phyloP scores from a whole-genome alignment of 2,113 vertebrate species.

The Pedionomus torquatus region DNA sequence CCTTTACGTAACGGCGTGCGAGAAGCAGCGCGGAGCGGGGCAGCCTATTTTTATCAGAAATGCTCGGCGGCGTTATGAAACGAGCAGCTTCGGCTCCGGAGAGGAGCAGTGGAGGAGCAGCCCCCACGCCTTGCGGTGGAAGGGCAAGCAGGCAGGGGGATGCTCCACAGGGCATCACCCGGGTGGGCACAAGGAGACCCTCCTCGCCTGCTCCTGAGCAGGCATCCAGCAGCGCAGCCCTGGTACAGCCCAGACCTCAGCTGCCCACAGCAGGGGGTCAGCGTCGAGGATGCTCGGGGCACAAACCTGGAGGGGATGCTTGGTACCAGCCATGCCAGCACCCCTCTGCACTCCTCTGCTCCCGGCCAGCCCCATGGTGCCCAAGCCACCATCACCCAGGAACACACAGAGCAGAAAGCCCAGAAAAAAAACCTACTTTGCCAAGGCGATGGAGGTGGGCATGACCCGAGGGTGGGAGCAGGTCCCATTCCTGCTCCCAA shows the following conservation, averaged over 20 bases:
- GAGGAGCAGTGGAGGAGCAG: background rate
- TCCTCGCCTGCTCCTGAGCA: rapidly evolving
- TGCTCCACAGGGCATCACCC: rapidly evolving
- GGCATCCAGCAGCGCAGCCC: background rate
- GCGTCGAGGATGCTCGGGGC: rapidly evolving
- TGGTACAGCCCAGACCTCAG: rapidly evolving
- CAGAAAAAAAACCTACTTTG: background rate
- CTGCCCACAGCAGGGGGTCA: background rate
- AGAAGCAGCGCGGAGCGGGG: background rate
- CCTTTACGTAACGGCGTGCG: conserved; percentile 18
- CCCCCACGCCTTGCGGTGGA: background rate
- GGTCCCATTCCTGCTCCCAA: background rate
- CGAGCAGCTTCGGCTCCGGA: background rate
- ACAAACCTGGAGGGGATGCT: rapidly evolving
- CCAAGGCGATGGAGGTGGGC: rapidly evolving
- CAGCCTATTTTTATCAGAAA: conserved; percentile 53
- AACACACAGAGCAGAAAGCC: rapidly evolving
- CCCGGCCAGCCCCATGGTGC: rapidly evolving
- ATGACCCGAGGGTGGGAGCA: background rate
- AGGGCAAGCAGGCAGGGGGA: too few species aligned
- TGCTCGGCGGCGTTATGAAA: background rate
- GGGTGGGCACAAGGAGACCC: background rate
- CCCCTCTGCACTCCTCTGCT: background rate
- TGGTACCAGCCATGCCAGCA: background rate
- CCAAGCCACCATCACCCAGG: background rate